A percentile compares a stretch with the other conserved stretches of the same genome.
Evolutionary conservation across 2,113 vertebrate species (phyloP).

Genomic region (Myrmecobius fasciatus): DNA sequence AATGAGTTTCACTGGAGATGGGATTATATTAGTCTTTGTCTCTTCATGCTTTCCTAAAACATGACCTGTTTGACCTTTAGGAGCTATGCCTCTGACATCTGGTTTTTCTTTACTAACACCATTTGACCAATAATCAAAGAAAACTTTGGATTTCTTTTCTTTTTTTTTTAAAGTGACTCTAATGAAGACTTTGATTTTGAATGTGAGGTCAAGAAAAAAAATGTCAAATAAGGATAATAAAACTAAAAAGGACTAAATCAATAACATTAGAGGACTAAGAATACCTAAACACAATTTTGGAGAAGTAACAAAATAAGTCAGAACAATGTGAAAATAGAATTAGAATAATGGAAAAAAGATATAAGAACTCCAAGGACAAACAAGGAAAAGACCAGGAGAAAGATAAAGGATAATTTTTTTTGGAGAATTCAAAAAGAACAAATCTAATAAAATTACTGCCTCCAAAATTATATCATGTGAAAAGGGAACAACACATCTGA

Average conservation of each 20-base stretch:
- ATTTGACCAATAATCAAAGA: slow-evolving; percentile 75
- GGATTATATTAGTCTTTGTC: slow-evolving; percentile 57
- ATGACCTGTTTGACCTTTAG: slow-evolving; percentile 73
- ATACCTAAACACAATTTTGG: not conserved
- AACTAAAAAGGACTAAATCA: slow-evolving; percentile 56
- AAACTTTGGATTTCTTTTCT: slow-evolving; percentile 57
- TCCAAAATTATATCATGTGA: not conserved
- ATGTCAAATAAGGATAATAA: slow-evolving; percentile 49
- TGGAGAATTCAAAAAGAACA: not conserved
- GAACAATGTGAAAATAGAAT: not conserved
- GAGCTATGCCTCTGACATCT: slow-evolving; percentile 73
- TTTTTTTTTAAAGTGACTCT: slow-evolving; percentile 47
- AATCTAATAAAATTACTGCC: not conserved
- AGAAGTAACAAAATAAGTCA: not conserved
- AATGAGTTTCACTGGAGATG: slow-evolving; percentile 78
- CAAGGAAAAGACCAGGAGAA: not conserved
- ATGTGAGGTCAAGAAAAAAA: slow-evolving; percentile 51
- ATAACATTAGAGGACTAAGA: slow-evolving; percentile 47
- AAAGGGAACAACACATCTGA: not conserved
- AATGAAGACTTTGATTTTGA: slow-evolving; percentile 62
- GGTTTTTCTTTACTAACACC: slow-evolving; percentile 78
- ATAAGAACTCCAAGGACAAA: not conserved
- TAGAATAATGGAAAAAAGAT: not conserved
- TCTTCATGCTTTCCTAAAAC: slow-evolving; percentile 74
- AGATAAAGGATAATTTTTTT: no score